Conservation (phyloP, 2,113 vertebrate species). For the Phasianus colchicus region DNA sequence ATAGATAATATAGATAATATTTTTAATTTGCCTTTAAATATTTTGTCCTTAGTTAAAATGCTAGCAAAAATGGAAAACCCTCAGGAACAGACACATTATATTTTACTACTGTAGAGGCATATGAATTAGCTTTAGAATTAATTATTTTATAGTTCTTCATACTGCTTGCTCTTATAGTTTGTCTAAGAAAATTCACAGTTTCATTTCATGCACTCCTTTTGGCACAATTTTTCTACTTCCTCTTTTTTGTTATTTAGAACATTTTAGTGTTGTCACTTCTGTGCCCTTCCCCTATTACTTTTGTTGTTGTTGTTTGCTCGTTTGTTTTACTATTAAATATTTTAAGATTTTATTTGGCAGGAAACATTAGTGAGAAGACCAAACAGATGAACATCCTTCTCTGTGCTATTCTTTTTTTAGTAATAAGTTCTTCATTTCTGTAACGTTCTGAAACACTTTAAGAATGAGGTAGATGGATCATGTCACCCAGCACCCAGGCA, state of each 20-base stretch:
- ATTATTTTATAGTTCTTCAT: slow-evolving; percentile 29
- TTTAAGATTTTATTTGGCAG: neutral
- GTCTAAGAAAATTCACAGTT: slow-evolving; percentile 7
- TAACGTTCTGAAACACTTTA: neutral
- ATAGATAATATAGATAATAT: slow-evolving; percentile 78
- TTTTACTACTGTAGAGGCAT: slow-evolving; percentile 36
- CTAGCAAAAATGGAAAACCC: slow-evolving; percentile 73
- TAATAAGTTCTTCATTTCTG: neutral
- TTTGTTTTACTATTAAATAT: neutral
- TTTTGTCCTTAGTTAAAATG: slow-evolving; percentile 79
- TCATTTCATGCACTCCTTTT: neutral
- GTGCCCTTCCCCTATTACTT: neutral
- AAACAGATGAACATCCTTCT: neutral
- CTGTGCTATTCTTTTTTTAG: neutral
- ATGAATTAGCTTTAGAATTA: slow-evolving; percentile 58
- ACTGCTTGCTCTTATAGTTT: neutral
- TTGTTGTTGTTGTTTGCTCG: neutral
- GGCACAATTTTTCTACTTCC: neutral
- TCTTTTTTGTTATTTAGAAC: neutral
- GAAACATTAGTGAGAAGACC: neutral
- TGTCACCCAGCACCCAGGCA: neutral
- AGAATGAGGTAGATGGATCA: neutral
- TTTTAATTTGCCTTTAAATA: slow-evolving; percentile 76
- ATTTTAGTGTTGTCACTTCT: neutral
- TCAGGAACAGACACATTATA: slow-evolving; percentile 59